phyloP scores from a whole-genome alignment of 2,797 vertebrate genomes.

The Hemibagrus guttatus region DNA sequence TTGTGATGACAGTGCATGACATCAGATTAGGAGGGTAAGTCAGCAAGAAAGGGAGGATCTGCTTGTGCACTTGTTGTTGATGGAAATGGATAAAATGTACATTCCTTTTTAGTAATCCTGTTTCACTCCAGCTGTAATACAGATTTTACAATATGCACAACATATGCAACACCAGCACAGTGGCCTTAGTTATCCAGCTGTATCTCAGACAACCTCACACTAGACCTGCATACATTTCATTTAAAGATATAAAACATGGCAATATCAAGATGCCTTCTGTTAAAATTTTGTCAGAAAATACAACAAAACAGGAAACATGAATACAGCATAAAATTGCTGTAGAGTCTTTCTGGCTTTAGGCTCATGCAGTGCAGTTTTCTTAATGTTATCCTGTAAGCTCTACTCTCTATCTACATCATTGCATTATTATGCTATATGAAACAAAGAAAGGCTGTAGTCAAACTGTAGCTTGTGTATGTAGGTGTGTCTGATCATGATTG shows the following conservation, averaged over 20 bases:
- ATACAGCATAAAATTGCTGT: background rate
- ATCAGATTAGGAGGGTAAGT: background rate
- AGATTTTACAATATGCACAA: background rate
- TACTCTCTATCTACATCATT: background rate
- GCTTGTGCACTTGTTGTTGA: background rate
- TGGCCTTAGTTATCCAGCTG: background rate
- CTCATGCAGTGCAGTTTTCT: background rate
- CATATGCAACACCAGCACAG: background rate
- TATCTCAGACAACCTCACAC: background rate
- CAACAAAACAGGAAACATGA: background rate
- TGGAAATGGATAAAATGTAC: background rate
- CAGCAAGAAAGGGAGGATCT: background rate
- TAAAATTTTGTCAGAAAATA: background rate
- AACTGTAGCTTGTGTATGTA: background rate
- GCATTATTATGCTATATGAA: background rate
- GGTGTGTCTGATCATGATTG: slow-evolving; percentile 37
- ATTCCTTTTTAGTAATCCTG: background rate
- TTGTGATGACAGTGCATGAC: background rate
- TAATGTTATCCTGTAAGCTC: background rate
- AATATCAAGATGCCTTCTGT: background rate
- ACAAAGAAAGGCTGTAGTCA: background rate
- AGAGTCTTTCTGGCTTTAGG: background rate
- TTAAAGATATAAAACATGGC: background rate
- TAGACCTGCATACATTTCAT: background rate
- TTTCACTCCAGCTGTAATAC: background rate